These are phyloP conservation scores for Megaceryle maxima DNA, from an alignment of 2,113 vertebrate genomes.

Conservation along the genomic window DNA sequence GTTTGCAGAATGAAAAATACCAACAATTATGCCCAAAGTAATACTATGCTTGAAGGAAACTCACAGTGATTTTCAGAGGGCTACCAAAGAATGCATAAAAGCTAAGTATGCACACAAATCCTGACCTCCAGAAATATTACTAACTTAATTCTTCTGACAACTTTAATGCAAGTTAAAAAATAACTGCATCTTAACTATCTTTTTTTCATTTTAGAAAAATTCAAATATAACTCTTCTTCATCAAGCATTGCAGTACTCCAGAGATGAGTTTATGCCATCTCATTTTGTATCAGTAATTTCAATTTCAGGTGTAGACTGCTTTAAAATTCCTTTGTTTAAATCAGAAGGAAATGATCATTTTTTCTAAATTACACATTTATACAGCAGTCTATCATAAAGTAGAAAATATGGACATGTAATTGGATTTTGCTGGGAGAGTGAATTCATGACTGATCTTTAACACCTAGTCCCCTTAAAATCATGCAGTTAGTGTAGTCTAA, in stretches of 20 bases:
- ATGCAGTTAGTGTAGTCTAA: neutral
- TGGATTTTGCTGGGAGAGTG: neutral
- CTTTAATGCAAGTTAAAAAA: neutral
- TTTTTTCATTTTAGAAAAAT: neutral
- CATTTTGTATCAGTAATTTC: neutral
- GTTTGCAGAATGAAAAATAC: neutral
- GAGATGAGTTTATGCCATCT: neutral
- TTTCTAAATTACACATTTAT: neutral
- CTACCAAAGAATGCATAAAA: neutral
- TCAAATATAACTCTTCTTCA: neutral
- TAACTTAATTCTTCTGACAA: neutral
- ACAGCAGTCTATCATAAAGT: neutral
- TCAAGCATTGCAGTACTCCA: neutral
- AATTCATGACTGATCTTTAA: neutral
- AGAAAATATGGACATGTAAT: neutral
- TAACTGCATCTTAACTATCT: neutral
- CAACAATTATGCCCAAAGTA: neutral
- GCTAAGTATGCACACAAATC: neutral
- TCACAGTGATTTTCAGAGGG: neutral
- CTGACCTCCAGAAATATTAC: neutral
- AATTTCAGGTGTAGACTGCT: neutral
- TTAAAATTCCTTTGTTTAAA: neutral
- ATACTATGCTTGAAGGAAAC: neutral
- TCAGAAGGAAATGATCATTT: neutral
- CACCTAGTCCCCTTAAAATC: neutral